Base-by-base conservation (phyloP, 2,797 vertebrate species). In the Pseudomugil gertrudae region DNA sequence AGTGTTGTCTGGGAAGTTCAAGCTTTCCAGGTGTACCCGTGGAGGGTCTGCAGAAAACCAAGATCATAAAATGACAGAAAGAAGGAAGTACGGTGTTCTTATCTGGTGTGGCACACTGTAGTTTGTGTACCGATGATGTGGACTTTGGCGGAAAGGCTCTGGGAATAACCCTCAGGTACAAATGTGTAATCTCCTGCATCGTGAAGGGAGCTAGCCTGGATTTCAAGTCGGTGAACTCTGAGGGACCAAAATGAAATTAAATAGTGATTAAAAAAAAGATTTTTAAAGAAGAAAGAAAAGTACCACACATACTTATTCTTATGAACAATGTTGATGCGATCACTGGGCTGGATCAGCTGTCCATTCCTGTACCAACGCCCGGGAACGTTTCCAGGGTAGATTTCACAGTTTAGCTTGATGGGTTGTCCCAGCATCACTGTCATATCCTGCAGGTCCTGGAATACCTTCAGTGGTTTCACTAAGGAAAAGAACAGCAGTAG, bases 341-440 rank as follows among this genome's bases (percentile, higher is more conserved):
- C 98, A 48, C 89, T 94, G 32, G 96, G 92, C 87, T 97, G 96
- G 38, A 98, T 84, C 43, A 96, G 84, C 76, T 98, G 96, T 13
- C 97, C 97, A 5, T 99, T 99, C 87, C 96, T 95, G 83, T 97
- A 99, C 98, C 98, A 99, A 60, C 96, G 97, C 13, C 98, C 98
- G 17, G 94, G 70, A 51, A 99, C 92, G 0, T 96, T 95, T 74
- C 96, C 96, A 21, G 97, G 97, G 57, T 63, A 93, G 83, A 99
- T 95, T 92, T 99, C 98, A 90, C 97, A 98, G 82, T 96, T 95
- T 72, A 99, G 58, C 72, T 95, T 95, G n/a, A 98, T 84, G 63
- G 98, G 96, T 80, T 98, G 93, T 66, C 98, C 96, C 72, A 98
- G 92, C 69, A 91, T 82, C 51, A 97, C 92, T 0, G 95, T 98